Conservation (phyloP, 2,888 invertebrate genomes). For the Limnephilus rhombicus region DNA sequence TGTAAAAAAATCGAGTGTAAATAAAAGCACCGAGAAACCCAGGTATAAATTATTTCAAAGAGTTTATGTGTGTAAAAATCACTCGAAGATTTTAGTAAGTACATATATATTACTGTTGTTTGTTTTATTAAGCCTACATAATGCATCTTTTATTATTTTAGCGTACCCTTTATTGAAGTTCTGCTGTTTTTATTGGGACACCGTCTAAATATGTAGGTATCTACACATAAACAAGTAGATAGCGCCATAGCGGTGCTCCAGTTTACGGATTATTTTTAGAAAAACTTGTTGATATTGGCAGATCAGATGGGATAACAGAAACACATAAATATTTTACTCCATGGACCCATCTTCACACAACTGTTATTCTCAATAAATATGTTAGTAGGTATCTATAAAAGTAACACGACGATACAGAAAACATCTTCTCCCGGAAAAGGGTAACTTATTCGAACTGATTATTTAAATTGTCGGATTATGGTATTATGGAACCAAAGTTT, state of each 20-base stretch:
- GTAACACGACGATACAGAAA: background rate
- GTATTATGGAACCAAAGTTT: background rate
- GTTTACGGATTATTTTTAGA: slow-evolving; percentile 22
- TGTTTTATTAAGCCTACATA: too few relatives aligned
- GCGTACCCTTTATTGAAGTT: too few relatives aligned
- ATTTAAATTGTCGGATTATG: background rate
- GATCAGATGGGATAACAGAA: slow-evolving; percentile 17
- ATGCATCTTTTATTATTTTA: too few relatives aligned
- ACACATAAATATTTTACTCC: background rate
- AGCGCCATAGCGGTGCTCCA: background rate
- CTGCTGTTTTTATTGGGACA: background rate
- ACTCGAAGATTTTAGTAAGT: too few relatives aligned
- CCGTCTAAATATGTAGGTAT: background rate
- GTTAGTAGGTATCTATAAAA: background rate
- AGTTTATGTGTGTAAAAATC: too few relatives aligned
- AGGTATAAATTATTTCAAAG: too few relatives aligned
- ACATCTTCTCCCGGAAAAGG: background rate
- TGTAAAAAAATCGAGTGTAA: too few relatives aligned
- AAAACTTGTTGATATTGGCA: slow-evolving; percentile 43
- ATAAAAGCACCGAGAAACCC: too few relatives aligned
- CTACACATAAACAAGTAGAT: background rate
- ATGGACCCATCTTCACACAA: background rate
- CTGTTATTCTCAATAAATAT: background rate
- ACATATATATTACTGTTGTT: too few relatives aligned
- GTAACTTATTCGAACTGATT: too few relatives aligned